Evolutionary conservation across 1,140 invertebrate species (phyloP), one percentile per base, ranked within the genome.

Genomic region (Lysiphlebus fabarum): DNA sequence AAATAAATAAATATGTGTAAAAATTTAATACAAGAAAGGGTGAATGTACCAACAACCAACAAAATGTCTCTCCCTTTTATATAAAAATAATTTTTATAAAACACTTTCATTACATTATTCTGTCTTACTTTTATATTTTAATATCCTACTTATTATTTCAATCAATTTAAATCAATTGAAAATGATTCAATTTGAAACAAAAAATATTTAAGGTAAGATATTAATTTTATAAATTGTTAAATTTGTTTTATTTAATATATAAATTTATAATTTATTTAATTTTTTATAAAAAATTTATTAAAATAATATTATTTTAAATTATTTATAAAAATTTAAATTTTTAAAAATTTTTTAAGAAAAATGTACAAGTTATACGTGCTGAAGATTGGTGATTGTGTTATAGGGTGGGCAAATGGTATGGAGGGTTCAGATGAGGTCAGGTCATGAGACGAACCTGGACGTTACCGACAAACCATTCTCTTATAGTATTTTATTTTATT

Each of bases 361-460:
- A n/a, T n/a, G n/a, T n/a, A n/a, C n/a, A n/a, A n/a, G 56, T 45
- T 38, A 37, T 45, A 55, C 14, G 33, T 11, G 63, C 56, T 44
- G 62, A 56, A 61, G 64, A 65, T 26, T 26, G 65, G 66, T 67
- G 71, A 73, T 71, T 68, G 67, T 61, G 68, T 71, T 70, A 4
- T n/a, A 66, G 71, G 66, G 61, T 59, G 67, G 65, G 61, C 66
- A 55, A 64, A 51, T 65, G 64, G 68, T 64, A 67, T 64, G 65
- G 67, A 70, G 66, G 66, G 76, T 77, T 78, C 76, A 77, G 76
- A 69, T 68, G 75, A 76, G 76, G 76, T 77, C 76, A 78, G 76
- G 76, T 78, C 76, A 78, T 74, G 74, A 75, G 70, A 75, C 69
- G 70, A 68, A 65, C 62, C 67, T 71, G 73, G 73, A 76, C 72